Conservation (phyloP, 2,797 vertebrate species). For the Crocodylus rhombifer region DNA sequence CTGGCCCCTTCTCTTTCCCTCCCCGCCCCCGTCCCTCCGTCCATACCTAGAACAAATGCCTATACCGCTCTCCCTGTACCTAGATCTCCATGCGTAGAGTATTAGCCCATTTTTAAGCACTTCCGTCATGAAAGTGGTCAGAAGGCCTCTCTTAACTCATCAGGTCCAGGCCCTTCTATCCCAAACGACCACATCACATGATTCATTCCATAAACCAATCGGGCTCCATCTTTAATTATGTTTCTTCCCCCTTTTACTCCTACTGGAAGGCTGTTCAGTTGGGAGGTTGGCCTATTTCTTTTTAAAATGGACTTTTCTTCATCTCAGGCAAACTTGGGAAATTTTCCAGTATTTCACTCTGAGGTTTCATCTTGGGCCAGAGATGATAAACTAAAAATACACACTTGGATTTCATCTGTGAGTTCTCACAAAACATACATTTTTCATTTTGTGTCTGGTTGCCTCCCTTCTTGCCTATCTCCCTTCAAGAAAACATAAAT, state of each 20-base stretch:
- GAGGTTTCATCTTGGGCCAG: background rate
- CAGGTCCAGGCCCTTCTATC: too few relatives aligned
- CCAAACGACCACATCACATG: too few relatives aligned
- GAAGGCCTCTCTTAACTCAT: too few relatives aligned
- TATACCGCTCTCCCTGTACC: background rate
- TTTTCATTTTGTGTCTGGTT: background rate
- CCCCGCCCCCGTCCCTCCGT: background rate
- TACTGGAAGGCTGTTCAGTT: too few relatives aligned
- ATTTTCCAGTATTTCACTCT: background rate
- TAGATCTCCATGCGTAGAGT: background rate
- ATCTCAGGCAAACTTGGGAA: background rate
- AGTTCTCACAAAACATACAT: background rate
- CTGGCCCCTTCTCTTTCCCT: background rate
- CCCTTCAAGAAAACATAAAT: background rate
- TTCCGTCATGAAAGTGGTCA: background rate
- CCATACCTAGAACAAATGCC: conserved; percentile 6
- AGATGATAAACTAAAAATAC: background rate
- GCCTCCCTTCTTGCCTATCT: background rate
- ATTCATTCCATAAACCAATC: too few relatives aligned
- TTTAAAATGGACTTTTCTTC: background rate
- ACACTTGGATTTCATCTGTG: background rate
- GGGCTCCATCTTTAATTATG: too few relatives aligned
- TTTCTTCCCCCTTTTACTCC: too few relatives aligned
- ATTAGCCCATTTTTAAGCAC: background rate
- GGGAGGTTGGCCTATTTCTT: background rate